Evolutionary conservation across 1,140 invertebrate genomes (phyloP).

Genomic region (Philaenus spumarius): DNA sequence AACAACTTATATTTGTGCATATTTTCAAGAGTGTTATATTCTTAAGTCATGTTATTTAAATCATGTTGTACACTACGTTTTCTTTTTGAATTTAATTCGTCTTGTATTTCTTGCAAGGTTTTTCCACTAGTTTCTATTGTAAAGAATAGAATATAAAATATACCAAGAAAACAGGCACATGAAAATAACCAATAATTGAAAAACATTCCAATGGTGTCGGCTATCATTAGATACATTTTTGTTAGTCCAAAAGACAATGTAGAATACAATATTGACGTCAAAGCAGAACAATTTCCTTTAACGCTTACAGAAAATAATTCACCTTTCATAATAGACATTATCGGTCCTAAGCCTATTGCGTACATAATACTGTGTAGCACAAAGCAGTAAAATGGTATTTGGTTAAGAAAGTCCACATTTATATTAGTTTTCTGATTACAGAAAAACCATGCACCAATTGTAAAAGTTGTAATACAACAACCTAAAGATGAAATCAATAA

Average conservation of each 20-base stretch:
- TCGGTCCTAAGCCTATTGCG: slow-evolving; percentile 21
- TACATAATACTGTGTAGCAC: slow-evolving; percentile 18
- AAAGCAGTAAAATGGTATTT: slow-evolving; percentile 21
- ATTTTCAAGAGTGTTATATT: no score
- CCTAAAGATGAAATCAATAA: no score
- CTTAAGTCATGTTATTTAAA: slow-evolving; percentile 60
- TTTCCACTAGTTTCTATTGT: slow-evolving; percentile 82
- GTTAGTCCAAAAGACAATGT: slow-evolving; percentile 55
- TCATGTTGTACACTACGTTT: slow-evolving; percentile 65
- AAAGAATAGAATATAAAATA: slow-evolving; percentile 55
- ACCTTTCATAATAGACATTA: slow-evolving; percentile 22
- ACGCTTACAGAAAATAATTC: slow-evolving; percentile 24
- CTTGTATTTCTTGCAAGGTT: no score
- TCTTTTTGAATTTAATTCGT: no score
- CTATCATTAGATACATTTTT: slow-evolving; percentile 59
- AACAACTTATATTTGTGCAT: no score
- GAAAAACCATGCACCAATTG: slow-evolving; percentile 23
- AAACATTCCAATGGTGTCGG: slow-evolving; percentile 52
- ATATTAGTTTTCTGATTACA: slow-evolving; percentile 36
- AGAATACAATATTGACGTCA: slow-evolving; percentile 18
- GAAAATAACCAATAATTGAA: slow-evolving; percentile 74
- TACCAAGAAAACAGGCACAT: slow-evolving; percentile 46
- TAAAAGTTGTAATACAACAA: slow-evolving; percentile 14
- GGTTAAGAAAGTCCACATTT: slow-evolving; percentile 27
- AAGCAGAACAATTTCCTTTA: slow-evolving; percentile 17